Base-by-base conservation (phyloP, 2,888 invertebrate genomes). In the Halictus ligatus region DNA sequence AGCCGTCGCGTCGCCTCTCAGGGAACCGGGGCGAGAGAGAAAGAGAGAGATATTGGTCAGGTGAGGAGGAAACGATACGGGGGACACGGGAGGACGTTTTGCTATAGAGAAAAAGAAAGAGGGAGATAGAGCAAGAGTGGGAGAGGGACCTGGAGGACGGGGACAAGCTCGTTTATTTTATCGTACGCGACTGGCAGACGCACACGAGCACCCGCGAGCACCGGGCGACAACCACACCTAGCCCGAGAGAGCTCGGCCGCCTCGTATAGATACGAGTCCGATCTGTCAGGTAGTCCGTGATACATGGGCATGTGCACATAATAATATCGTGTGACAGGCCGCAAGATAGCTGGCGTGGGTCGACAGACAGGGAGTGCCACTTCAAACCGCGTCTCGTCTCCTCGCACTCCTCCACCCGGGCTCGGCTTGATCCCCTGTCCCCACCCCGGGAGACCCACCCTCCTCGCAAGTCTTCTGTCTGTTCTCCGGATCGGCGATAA, bases 361-460 rank as follows among this genome's bases (percentile, higher is more conserved):
- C 92, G 94, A 89, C 93, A 93, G 93, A 94, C 93, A 94, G 94
- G 94, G 94, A 94, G 94, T 95, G 95, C 94, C 94, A 92, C 92
- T 91, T 88, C 88, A 89, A 92, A 92, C 89, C 88, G 86, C 81
- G 88, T 84, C 88, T 80, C 81, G 74, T 83, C 85, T 83, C 67
- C 48, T 78, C 40, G 60, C 75, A n/a, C 43, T 40, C 72, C 75
- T 80, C 80, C 60, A 13, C n/a, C 25, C 25, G 60, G 60, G 60
- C 60, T 60, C 13, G 25, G 54, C n/a, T 54, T n/a, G 54, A 54
- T 54, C 54, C 54, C 54, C 54, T n/a, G 54, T n/a, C 60, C 25
- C 60, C n/a, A 60, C 6, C 25, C 25, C 15, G 13, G 5, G 0
- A 15, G 21, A 54, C 25, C 25, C 15, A 25, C 78, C 75, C 67